Conservation (phyloP, 2,888 invertebrate species). For the Cephus nigrinus region DNA sequence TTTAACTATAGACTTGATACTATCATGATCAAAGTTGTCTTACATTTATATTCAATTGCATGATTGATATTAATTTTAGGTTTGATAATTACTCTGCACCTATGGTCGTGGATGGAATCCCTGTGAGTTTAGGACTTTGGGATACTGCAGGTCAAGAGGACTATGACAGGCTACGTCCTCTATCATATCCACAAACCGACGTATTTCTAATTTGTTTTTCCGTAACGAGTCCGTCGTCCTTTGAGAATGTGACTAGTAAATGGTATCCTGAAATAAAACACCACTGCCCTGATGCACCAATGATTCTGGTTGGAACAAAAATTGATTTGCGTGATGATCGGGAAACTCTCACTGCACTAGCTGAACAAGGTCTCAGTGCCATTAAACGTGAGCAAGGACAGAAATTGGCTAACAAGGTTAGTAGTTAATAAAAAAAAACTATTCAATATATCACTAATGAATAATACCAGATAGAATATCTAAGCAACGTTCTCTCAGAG, state of each 20-base stretch:
- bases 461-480: not conserved
- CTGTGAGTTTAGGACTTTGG: constrained; percentile 96
- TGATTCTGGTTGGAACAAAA: constrained; percentile 98
- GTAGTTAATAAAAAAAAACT: not conserved
- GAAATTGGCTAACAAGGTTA: constrained; percentile 91
- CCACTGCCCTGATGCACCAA: constrained; percentile 99
- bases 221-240: constrained; percentile 98
- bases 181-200: constrained; percentile 99
- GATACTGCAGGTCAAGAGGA: constrained; percentile 99
- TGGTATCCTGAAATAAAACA: constrained; percentile 99
- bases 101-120: constrained; percentile 98
- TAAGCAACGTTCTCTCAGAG: not conserved
- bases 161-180: constrained; percentile 94
- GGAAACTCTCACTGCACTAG: constrained; percentile 90
- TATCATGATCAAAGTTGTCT: not conserved
- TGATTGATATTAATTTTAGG: constrained; percentile 66
- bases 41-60: not conserved
- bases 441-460: not conserved
- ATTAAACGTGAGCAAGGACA: constrained; percentile 98
- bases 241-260: constrained; percentile 99
- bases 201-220: constrained; percentile 99
- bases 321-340: constrained; percentile 98
- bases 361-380: constrained; percentile 94
- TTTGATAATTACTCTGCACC: constrained; percentile 99
- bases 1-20: not conserved